Conservation (phyloP, 2,888 invertebrate species). For the Hypomecis punctinalis region DNA sequence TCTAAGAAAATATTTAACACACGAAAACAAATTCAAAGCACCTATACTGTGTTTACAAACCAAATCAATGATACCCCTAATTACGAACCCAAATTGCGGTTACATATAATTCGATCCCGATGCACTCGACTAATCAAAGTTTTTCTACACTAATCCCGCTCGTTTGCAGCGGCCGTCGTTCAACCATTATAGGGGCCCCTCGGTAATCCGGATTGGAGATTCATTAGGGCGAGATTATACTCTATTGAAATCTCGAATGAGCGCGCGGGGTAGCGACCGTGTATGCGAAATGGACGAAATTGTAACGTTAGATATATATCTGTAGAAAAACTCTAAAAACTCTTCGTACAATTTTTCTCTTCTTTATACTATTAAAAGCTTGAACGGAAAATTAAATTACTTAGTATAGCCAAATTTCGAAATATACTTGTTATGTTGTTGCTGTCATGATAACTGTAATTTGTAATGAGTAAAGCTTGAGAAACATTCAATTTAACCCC, state of each 20-base stretch:
- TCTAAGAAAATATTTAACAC: too few species aligned
- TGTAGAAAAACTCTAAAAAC: not conserved
- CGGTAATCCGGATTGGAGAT: constrained; percentile 84
- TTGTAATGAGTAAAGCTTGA: too few species aligned
- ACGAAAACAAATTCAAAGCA: too few species aligned
- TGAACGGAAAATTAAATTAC: too few species aligned
- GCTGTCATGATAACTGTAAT: too few species aligned
- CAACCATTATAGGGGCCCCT: constrained; percentile 73
- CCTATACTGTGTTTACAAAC: too few species aligned
- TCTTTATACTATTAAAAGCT: too few species aligned
- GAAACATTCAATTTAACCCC: too few species aligned
- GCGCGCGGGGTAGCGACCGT: constrained; percentile 59
- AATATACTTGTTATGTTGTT: too few species aligned
- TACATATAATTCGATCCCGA: constrained; percentile 31
- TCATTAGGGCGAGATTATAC: constrained; percentile 85
- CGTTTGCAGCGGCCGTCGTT: constrained; percentile 72
- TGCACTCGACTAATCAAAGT: constrained; percentile 72
- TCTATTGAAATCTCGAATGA: constrained; percentile 84
- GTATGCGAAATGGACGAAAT: constrained; percentile 23
- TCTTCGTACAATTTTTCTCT: not conserved
- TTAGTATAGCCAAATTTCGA: too few species aligned
- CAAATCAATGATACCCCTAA: not conserved
- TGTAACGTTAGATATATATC: too few species aligned
- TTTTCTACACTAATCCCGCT: constrained; percentile 75
- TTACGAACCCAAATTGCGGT: constrained; percentile 7